Conservation (phyloP, 2,797 vertebrate species). For the Pelochelys cantorii region DNA sequence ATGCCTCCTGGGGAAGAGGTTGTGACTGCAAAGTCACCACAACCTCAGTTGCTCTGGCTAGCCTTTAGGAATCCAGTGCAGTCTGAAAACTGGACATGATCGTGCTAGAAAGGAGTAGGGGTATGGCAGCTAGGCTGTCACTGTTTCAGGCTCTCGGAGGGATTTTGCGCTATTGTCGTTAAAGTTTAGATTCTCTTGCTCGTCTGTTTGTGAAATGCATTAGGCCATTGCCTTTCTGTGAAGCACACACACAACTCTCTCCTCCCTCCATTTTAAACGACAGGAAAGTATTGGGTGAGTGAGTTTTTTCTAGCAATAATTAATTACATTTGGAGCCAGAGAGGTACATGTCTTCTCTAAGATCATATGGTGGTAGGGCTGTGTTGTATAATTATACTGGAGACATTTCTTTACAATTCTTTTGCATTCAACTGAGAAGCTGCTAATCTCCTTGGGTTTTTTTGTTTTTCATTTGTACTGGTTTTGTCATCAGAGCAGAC, state of each 20-base stretch:
- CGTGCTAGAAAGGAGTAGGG: conserved; percentile 51
- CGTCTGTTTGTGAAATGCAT: conserved; percentile 66
- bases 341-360: conserved; percentile 19
- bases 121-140: conserved; percentile 54
- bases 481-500: conserved; percentile 51
- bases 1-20: conserved; percentile 2
- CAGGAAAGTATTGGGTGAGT: conserved; percentile 49
- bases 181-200: conserved; percentile 64
- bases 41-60: conserved; percentile 13
- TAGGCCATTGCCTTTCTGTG: conserved; percentile 65
- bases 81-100: conserved; percentile 47
- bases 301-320: conserved; percentile 59
- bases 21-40: conserved; percentile 19
- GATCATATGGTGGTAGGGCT: conserved; percentile 16
- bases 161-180: conserved; percentile 65
- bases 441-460: conserved; percentile 49
- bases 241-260: conserved; percentile 62
- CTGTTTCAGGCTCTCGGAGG: conserved; percentile 65
- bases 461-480: conserved; percentile 44
- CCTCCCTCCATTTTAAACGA: conserved; percentile 35
- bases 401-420: conserved; percentile 20
- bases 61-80: conserved; percentile 67
- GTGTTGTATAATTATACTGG: conserved; percentile 22
- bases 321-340: conserved; percentile 41
- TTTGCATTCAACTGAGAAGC: conserved; percentile 6